Evolutionary conservation across 2,888 invertebrate species (phyloP).

Genomic region (Lasioglossum pauxillum): DNA sequence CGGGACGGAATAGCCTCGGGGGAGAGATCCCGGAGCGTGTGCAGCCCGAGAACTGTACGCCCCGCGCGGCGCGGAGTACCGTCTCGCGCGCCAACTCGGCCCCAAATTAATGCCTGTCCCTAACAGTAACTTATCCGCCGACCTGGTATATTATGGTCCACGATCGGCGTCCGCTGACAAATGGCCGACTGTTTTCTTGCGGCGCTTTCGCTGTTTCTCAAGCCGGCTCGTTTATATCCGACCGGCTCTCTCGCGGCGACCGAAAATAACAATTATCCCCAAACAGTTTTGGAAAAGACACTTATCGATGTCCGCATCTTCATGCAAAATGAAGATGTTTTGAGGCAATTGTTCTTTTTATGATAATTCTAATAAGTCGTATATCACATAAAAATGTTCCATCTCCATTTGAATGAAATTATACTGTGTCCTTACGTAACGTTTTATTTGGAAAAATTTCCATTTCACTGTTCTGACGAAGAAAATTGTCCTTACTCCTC

Average conservation of each 20-base stretch:
- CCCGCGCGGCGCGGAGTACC: constrained; percentile 46
- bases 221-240: not conserved
- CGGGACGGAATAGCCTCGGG: constrained; percentile 79
- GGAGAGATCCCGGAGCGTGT: constrained; percentile 75
- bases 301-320: not conserved
- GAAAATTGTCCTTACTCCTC: too few relatives aligned
- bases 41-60: constrained; percentile 44
- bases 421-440: too few relatives aligned
- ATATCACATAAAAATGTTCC: too few relatives aligned
- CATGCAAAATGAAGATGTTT: not conserved
- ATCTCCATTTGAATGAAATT: too few relatives aligned
- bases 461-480: too few relatives aligned
- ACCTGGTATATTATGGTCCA: constrained; percentile 73
- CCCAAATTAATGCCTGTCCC: constrained; percentile 82
- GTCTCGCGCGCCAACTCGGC: constrained; percentile 75
- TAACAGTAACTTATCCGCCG: constrained; percentile 76
- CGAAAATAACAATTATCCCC: not conserved
- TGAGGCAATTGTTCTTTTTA: too few relatives aligned
- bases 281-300: not conserved
- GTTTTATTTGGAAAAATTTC: too few relatives aligned
- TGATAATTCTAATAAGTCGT: too few relatives aligned
- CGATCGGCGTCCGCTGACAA: constrained; percentile 71
- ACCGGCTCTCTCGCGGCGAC: not conserved
- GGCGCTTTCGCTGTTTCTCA: constrained; percentile 47
- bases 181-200: constrained; percentile 68